Conservation (phyloP, 2,888 invertebrate species). For the Metallyticus violacea region DNA sequence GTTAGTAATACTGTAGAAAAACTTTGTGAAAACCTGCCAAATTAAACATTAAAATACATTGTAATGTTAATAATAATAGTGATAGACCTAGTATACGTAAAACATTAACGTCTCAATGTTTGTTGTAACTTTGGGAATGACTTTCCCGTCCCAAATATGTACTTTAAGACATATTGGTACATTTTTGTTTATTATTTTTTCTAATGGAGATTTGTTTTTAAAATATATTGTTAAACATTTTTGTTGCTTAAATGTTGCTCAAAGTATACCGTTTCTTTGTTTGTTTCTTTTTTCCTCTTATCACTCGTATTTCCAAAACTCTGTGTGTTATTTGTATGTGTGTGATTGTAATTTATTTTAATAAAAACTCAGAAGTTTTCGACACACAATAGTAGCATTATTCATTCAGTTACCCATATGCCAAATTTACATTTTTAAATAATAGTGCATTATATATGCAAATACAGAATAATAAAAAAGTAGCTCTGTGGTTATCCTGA, state of each 20-base stretch:
- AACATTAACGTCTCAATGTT: conserved; percentile 5
- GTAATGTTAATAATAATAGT: conserved; percentile 15
- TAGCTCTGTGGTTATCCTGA: too few relatives aligned
- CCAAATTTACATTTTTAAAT: too few relatives aligned
- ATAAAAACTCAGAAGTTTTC: conserved; percentile 32
- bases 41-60: conserved; percentile 7
- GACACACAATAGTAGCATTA: neutral
- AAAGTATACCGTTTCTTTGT: conserved; percentile 17
- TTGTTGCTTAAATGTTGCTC: conserved; percentile 22
- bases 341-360: conserved; percentile 35
- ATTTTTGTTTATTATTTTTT: conserved; percentile 19
- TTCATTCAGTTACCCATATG: too few relatives aligned
- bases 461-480: too few relatives aligned
- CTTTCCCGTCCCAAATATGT: neutral
- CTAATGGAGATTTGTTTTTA: conserved; percentile 20
- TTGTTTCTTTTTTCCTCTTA: neutral
- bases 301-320: conserved; percentile 9
- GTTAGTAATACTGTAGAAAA: neutral
- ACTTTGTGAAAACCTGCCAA: conserved; percentile 1
- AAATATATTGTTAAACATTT: conserved; percentile 17
- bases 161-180: conserved; percentile 1
- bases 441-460: too few relatives aligned
- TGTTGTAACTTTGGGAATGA: conserved; percentile 7
- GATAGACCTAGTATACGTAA: conserved; percentile 16
- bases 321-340: conserved; percentile 28